Evolutionary conservation across 2,888 invertebrate species (phyloP), one percentile per base, ranked within the genome.

Genomic region (Cephonodes hylas): DNA sequence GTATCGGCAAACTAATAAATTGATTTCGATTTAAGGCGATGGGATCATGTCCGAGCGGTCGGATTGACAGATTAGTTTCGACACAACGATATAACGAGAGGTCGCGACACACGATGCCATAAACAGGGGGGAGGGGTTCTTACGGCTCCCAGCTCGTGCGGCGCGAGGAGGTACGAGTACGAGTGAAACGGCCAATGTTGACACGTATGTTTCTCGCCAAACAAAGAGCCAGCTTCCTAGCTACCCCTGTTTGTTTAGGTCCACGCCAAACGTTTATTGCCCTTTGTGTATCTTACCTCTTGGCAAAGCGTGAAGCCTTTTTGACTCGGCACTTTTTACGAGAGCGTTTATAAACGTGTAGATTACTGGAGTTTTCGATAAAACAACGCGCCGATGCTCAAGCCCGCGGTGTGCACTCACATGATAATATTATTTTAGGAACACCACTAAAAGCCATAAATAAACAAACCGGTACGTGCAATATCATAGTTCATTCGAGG

Each of bases 241-340:
- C 91, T 90, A 90, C 91, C 89, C 91, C 80, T 91, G 91, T 91
- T 91, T 91, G 86, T 90, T 91, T 91, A 91, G 91, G 91, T 84
- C 89, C 86, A 82, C 81, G 81, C 84, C 87, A 83, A 90, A 89
- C 90, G 89, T 89, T 90, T 88, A 88, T 89, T 89, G 89, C 88
- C 88, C 89, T 88, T 89, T 91, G 90, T 91, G 85, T 91, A 86
- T 84, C 84, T 86, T 87, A 81, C 88, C 88, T 86, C 86, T 87
- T 81, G 82, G 85, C 84, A 84, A 86, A 87, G 88, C 89, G 90
- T 88, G 83, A 89, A 88, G 88, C 88, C 89, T 89, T 90, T 90
- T 91, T 88, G 89, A 91, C 90, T 90, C 85, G 86, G 87, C 90
- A 91, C 89, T 91, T 90, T 90, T 90, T 88, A 88, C 79, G 72